These are phyloP conservation scores for Esox lucius DNA, from an alignment of 2,797 vertebrate genomes.

Conservation along the genomic window DNA sequence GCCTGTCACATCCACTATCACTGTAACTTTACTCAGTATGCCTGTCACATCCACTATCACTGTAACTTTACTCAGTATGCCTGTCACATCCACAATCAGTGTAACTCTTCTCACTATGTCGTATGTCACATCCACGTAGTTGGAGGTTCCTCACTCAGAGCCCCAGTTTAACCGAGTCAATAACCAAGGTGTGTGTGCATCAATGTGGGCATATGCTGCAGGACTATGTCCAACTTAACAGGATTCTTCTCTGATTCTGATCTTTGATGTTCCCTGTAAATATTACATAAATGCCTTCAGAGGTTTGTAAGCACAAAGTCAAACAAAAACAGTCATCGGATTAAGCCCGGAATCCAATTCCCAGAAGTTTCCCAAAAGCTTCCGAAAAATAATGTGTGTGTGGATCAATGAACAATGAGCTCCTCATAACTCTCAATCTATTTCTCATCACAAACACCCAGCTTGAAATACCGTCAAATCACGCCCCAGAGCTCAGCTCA, in stretches of 20 bases:
- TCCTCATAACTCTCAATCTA: conserved; percentile 1
- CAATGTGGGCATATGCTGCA: background rate
- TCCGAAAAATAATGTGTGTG: background rate
- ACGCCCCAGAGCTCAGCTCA: background rate
- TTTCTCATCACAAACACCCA: background rate
- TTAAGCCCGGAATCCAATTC: background rate
- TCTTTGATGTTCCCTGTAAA: background rate
- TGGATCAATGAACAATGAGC: conserved; percentile 2
- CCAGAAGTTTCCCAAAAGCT: background rate
- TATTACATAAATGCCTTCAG: background rate
- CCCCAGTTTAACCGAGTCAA: too few species aligned
- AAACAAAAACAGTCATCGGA: conserved; percentile 12
- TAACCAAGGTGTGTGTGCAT: background rate
- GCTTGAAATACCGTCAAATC: background rate
- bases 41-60: too few species aligned
- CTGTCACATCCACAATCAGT: conserved; percentile 10
- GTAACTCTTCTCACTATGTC: background rate
- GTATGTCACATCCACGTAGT: background rate
- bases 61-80: too few species aligned
- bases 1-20: too few species aligned
- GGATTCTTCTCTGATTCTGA: background rate
- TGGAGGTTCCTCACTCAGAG: too few species aligned
- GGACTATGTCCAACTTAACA: background rate
- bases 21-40: too few species aligned
- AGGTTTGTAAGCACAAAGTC: background rate